phyloP scores from a whole-genome alignment of 1,140 invertebrate genomes.

The Tetramorium alpestre region DNA sequence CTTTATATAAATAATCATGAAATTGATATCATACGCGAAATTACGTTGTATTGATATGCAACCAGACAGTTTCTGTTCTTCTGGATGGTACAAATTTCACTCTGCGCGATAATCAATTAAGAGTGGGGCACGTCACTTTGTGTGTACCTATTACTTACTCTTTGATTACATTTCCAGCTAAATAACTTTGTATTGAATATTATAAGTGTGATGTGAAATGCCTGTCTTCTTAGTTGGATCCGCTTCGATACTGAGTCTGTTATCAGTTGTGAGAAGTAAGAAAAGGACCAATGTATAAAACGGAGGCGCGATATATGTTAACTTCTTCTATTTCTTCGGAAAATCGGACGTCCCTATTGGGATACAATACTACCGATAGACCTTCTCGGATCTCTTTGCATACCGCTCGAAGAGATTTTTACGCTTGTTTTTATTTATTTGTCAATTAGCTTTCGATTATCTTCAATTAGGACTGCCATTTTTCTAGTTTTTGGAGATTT shows the following conservation, averaged over 20 bases:
- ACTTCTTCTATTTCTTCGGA: slow-evolving; percentile 20
- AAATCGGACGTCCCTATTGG: not conserved
- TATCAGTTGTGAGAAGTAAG: not conserved
- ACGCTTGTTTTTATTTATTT: slow-evolving; percentile 1
- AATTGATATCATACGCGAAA: not conserved
- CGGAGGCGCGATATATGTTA: not conserved
- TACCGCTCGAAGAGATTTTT: slow-evolving; percentile 1
- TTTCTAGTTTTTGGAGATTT: not conserved
- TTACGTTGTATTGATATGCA: not conserved
- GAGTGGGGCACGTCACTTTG: not conserved
- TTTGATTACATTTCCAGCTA: slow-evolving; percentile 20
- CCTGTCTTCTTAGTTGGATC: slow-evolving; percentile 31
- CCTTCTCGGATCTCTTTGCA: not conserved
- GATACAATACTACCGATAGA: not conserved
- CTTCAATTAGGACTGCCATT: slow-evolving; percentile 6
- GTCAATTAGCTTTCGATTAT: slow-evolving; percentile 26
- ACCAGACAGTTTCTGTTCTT: not conserved
- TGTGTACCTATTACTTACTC: slow-evolving; percentile 9
- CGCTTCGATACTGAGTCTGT: not conserved
- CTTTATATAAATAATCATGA: not conserved
- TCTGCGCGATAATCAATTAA: slow-evolving; percentile 1
- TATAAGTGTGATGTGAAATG: slow-evolving; percentile 26
- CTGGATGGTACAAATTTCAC: not conserved
- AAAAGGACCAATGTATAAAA: slow-evolving; percentile 54
- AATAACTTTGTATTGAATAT: slow-evolving; percentile 33